Conservation (phyloP, 2,888 invertebrate species). For the Protonemura montana region DNA sequence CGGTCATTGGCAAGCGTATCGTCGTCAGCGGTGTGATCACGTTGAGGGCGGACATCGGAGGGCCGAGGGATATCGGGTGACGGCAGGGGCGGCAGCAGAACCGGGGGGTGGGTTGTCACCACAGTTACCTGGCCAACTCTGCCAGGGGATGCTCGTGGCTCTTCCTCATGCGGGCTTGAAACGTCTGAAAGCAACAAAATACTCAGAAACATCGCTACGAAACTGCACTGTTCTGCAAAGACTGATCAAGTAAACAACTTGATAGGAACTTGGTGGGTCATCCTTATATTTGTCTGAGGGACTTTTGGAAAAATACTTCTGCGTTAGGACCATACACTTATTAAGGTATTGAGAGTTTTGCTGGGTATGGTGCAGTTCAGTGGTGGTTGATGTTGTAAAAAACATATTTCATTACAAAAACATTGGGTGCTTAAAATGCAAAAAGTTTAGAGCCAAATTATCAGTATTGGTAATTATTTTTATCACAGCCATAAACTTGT, state of each 20-base stretch:
- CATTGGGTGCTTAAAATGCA: too few relatives aligned
- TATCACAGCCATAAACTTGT: too few relatives aligned
- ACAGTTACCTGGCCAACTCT: constrained; percentile 82
- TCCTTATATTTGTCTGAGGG: too few relatives aligned
- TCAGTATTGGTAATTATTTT: too few relatives aligned
- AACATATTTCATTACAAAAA: too few relatives aligned
- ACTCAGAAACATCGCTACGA: constrained; percentile 46
- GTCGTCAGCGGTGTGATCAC: background rate
- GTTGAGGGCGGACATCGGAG: background rate
- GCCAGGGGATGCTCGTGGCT: constrained; percentile 56
- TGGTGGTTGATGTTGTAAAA: too few relatives aligned
- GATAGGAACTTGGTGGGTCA: too few relatives aligned
- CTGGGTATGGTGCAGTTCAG: too few relatives aligned
- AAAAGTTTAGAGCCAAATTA: too few relatives aligned
- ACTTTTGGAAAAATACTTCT: too few relatives aligned
- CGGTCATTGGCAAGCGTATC: background rate
- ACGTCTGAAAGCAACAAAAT: constrained; percentile 33
- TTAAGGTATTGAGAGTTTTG: too few relatives aligned
- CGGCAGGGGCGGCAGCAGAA: constrained; percentile 61
- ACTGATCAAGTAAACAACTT: background rate
- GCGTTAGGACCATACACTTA: too few relatives aligned
- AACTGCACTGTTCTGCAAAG: background rate
- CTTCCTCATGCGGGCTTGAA: constrained; percentile 47
- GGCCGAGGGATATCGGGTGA: background rate
- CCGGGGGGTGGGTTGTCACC: constrained; percentile 82